Evolutionary conservation across 1,140 invertebrate genomes (phyloP), one percentile per base, ranked within the genome.

Genomic region (Neodiprion fabricii): DNA sequence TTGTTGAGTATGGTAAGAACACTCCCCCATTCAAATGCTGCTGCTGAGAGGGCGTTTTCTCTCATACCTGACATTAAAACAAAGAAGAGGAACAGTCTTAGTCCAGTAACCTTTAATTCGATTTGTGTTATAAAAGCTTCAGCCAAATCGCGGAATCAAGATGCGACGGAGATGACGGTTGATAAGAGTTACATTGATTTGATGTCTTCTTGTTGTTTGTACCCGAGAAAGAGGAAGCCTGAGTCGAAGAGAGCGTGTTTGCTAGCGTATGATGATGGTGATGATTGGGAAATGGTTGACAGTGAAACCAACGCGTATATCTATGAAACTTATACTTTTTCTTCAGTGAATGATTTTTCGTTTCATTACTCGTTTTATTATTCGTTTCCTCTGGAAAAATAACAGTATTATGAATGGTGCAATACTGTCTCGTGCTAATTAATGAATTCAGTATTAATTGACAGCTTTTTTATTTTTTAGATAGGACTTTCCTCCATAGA

Each of bases 1-100:
- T 67, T 73, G 14, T 61, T 53, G 28, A 71, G 71, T 73, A 50
- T 67, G 11, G 71, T 77, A 4, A 66, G 76, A 67, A 7, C 47
- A 61, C 53, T 77, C 14, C 76, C 73, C 48, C 73, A 77, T 71
- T 77, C 76, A 5, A 77, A 77, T 72, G 76, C 76, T 50, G 71
- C 71, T 28, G 76, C 76, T 28, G 76, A 77, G 50, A 67, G 76
- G 49, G 67, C 72, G 49, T 77, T 77, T 69, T 75, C 76, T 65
- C 68, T 75, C 14, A 53, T 77, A 9, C 53, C 74, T 10, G 76
- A 75, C 50, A 61, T 67, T 12, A 75, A 75, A 69, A 72, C 72
- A 1, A 72, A 73, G 61, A 75, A 75, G 48, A 75, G 76, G 47
- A 77, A 77, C 49, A 49, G 67, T 17, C 66, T 77, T 12, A 68